Evolutionary conservation across 2,113 vertebrate species (phyloP).

Genomic region (Fregetta grallaria): DNA sequence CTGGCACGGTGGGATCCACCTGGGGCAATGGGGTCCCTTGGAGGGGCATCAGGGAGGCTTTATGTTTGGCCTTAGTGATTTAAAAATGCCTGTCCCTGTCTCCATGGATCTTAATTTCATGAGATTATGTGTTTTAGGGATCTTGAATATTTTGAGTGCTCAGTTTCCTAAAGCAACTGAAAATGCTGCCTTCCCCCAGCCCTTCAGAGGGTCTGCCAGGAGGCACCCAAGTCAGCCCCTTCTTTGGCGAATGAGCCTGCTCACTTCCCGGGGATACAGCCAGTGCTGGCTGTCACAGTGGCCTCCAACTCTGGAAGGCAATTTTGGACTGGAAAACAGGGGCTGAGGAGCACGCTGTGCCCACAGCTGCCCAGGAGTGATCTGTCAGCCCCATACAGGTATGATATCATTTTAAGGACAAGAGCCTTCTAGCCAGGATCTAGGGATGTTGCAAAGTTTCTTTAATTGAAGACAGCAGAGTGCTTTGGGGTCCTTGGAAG

Average conservation of each 20-base stretch:
- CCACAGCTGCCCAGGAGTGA: rapidly evolving
- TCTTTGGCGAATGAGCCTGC: neutral
- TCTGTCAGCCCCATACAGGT: neutral
- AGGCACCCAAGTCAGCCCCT: neutral
- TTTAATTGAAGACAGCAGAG: neutral
- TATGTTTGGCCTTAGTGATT: neutral
- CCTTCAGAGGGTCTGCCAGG: neutral
- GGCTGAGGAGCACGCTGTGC: neutral
- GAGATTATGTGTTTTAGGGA: neutral
- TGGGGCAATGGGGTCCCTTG: neutral
- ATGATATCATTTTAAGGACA: neutral
- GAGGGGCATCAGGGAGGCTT: neutral
- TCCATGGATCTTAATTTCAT: neutral
- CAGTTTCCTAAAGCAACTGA: neutral
- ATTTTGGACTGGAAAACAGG: neutral
- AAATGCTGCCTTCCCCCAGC: neutral
- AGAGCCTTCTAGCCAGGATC: neutral
- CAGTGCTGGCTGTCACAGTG: neutral
- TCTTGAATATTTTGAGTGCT: neutral
- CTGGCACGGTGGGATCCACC: neutral
- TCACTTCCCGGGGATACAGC: neutral
- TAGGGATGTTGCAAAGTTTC: neutral
- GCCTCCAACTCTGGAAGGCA: neutral
- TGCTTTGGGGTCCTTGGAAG: neutral
- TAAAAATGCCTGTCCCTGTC: neutral